These are phyloP conservation scores for Dolichotis patagonum DNA, from an alignment of 2,113 vertebrate genomes.

Conservation along the genomic window DNA sequence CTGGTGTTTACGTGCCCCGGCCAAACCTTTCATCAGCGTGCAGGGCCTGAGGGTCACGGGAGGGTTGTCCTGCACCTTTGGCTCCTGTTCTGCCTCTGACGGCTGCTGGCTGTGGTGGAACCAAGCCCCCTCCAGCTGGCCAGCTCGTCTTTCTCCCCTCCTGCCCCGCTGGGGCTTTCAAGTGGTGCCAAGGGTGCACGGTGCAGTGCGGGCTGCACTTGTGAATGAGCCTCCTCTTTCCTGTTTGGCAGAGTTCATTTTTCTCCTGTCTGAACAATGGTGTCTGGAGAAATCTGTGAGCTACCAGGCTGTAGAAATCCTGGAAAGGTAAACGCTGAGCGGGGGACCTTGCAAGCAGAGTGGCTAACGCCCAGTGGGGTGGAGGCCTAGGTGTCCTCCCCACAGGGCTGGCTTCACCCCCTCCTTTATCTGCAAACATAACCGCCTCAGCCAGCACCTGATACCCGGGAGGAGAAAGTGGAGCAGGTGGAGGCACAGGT, in stretches of 20 bases:
- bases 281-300: constrained; percentile 79
- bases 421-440: constrained; percentile 32
- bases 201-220: constrained; percentile 67
- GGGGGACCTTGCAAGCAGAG: neutral
- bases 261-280: constrained; percentile 89
- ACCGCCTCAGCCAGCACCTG: neutral
- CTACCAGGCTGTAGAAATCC: constrained; percentile 90
- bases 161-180: constrained; percentile 59
- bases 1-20: constrained; percentile 56
- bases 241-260: constrained; percentile 87
- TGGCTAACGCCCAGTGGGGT: neutral
- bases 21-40: constrained; percentile 68
- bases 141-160: constrained; percentile 67
- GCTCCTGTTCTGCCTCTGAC: constrained; percentile 66
- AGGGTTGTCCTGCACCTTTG: constrained; percentile 52
- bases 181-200: constrained; percentile 39
- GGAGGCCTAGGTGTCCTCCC: neutral
- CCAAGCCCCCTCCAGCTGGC: constrained; percentile 25
- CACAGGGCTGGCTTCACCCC: neutral
- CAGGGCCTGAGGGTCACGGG: neutral
- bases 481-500: neutral
- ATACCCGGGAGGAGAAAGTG: neutral
- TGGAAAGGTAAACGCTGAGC: constrained; percentile 87
- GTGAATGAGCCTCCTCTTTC: constrained; percentile 63
- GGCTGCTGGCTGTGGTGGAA: constrained; percentile 61